Evolutionary conservation across 1,140 invertebrate species (phyloP), one percentile per base, ranked within the genome.

Genomic region (Drosophila seguyi): DNA sequence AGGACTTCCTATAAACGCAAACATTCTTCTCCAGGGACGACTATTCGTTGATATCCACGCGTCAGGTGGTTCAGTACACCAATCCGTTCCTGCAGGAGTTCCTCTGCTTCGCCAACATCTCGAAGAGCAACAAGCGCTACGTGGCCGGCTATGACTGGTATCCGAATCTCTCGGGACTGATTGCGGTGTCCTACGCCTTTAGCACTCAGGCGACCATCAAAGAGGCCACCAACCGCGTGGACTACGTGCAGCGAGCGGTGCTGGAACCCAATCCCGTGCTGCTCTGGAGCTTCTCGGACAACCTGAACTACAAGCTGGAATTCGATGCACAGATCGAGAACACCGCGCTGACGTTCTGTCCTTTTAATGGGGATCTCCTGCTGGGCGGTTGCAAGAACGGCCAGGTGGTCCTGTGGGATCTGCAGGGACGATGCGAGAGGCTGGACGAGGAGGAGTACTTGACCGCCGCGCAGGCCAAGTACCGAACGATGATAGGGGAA

Each of bases 201-300:
- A 93, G 62, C 60, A 92, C 91, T 0, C 63, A 69, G 1, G 75
- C 53, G 4, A 90, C 85, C 10, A 29, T 63, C 0, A 76, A 80
- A 0, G 47, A 77, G 66, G 78, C 75, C 20, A 62, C 78, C 1
- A 31, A 66, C 8, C 63, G 59, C 5, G 57, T 75, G 27, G 82
- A 90, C 20, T 74, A 53, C 5, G 93, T 95, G 27, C 88, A 94
- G 67, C 93, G 93, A 77, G 93, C 94, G 6, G 93, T 92, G 1
- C 65, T 92, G 0, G 73, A 94, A 3, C 91, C 94, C 18, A 95
- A 96, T 92, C 93, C 94, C 11, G 95, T 96, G 10, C 93, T 96
- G 45, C 93, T 96, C 48, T 97, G 96, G 96, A 96, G 95, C 66
- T 95, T 96, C 79, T 93, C 94, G 10, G 95, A 97, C 73, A 94